Conservation (phyloP, 35 echinoderm and acorn worm genomes). For the Nesometra sesokonis region DNA sequence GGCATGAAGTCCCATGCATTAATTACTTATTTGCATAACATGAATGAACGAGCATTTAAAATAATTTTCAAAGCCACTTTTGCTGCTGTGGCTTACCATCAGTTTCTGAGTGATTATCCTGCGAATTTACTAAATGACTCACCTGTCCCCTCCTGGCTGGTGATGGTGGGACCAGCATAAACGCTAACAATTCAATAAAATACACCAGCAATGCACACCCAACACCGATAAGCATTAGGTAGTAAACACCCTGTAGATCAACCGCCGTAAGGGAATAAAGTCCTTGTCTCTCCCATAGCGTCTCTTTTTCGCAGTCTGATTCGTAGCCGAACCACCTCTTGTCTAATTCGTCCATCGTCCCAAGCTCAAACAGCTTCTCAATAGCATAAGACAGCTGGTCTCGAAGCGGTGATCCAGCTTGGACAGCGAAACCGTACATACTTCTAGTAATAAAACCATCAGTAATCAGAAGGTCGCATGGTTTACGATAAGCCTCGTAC, state of each 20-base stretch:
- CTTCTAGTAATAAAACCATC: slow-evolving; percentile 74
- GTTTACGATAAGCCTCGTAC: slow-evolving; percentile 33
- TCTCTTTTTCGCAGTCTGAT: slow-evolving; percentile 41
- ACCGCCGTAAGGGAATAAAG: slow-evolving; percentile 65
- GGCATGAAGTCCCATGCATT: too few species aligned
- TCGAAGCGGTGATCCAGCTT: slow-evolving; percentile 73
- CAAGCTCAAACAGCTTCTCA: slow-evolving; percentile 35
- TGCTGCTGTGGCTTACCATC: background rate
- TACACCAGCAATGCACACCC: slow-evolving; percentile 47
- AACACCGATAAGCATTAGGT: slow-evolving; percentile 68
- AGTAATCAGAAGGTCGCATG: slow-evolving; percentile 78
- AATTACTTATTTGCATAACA: too few species aligned
- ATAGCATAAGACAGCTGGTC: slow-evolving; percentile 75
- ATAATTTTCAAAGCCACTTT: background rate
- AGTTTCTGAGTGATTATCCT: background rate
- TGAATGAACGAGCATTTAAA: too few species aligned
- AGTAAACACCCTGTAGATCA: slow-evolving; percentile 76
- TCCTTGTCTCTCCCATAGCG: slow-evolving; percentile 53
- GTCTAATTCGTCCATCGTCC: slow-evolving; percentile 51
- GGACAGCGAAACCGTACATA: slow-evolving; percentile 76
- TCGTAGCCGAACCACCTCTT: slow-evolving; percentile 33
- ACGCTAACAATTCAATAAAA: slow-evolving; percentile 60
- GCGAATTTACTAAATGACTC: background rate
- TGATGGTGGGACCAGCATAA: slow-evolving; percentile 30
- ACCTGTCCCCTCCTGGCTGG: background rate